Base-by-base conservation (phyloP, 2,888 invertebrate species). In the Carterocephalus palaemon region DNA sequence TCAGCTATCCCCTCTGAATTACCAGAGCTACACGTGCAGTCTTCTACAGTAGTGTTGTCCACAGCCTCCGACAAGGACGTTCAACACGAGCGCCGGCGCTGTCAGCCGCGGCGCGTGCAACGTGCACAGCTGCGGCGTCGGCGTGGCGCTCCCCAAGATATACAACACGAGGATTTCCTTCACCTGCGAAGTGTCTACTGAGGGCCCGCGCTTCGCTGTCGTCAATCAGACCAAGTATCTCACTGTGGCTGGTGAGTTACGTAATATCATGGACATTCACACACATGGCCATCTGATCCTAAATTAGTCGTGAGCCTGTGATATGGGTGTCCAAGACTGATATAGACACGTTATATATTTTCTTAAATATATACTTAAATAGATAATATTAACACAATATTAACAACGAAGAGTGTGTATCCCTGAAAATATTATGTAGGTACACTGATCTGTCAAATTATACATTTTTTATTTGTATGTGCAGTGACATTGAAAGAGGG, bases 101-200 rank as follows among this genome's bases (percentile, higher is more conserved):
- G 75, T 82, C 3, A 66, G 70, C 6, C 62, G 62, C 4, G 75
- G 78, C 7, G 53, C 58, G 28, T 86, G 85, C 55, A 70, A 76
- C 50, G 52, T 65, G 33, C 70, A 76, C 54, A 79, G 73, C 55
- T 86, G 85, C 38, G 58, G 74, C 12, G 77, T 86, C 58, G 72
- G 64, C 43, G 76, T 84, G 7, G 59, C 64, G 1, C 66, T 85
- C 1, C 83, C 85, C 0, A 70, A 60, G 53, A 62, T 59, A 17
- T 81, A 71, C 55, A 81, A 82, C 50, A 68, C 74, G 1, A 67
- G 69, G 50, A 64, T 82, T 3, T 67, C 78, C 0, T 86, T 82
- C 55, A 84, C 79, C 0, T 86, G 85, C 37, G 85, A 86, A 48
- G 85, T 85, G 0, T 85, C 85, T 4, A 76, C 82, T 0, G 85